Evolutionary conservation across 2,113 vertebrate genomes (phyloP).

Genomic region (Prolemur simus): DNA sequence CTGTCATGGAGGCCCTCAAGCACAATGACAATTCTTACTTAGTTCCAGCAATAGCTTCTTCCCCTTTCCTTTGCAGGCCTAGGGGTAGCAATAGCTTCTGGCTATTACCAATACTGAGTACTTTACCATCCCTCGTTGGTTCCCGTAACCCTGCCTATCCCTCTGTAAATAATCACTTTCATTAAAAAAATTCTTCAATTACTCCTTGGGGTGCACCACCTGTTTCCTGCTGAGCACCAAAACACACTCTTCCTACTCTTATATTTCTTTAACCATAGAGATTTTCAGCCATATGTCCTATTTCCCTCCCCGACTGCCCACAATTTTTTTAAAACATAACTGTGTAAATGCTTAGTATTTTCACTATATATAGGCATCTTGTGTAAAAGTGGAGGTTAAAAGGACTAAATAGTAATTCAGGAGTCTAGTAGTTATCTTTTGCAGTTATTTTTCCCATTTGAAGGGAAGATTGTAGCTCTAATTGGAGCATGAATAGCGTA

Average conservation of each 20-base stretch:
- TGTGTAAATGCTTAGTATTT: neutral
- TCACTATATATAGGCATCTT: neutral
- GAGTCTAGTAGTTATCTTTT: neutral
- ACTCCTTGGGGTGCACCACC: neutral
- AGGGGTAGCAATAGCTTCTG: neutral
- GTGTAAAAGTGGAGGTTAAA: neutral
- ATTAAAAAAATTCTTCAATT: neutral
- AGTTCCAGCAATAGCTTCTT: neutral
- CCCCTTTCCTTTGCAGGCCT: neutral
- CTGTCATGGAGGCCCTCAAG: neutral
- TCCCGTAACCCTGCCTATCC: neutral
- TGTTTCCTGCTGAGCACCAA: neutral
- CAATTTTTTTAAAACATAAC: neutral
- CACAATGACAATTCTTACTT: neutral
- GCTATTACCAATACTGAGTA: neutral
- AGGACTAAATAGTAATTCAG: neutral
- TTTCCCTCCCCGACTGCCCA: neutral
- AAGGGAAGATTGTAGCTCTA: conserved; percentile 1
- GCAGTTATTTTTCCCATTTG: conserved; percentile 14
- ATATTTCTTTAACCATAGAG: neutral
- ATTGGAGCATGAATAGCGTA: conserved; percentile 4
- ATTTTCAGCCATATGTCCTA: neutral
- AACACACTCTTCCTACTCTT: neutral
- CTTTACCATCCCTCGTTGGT: neutral
- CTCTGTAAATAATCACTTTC: neutral